Base-by-base conservation (phyloP, 1,140 invertebrate genomes). In the Theocolax elegans region DNA sequence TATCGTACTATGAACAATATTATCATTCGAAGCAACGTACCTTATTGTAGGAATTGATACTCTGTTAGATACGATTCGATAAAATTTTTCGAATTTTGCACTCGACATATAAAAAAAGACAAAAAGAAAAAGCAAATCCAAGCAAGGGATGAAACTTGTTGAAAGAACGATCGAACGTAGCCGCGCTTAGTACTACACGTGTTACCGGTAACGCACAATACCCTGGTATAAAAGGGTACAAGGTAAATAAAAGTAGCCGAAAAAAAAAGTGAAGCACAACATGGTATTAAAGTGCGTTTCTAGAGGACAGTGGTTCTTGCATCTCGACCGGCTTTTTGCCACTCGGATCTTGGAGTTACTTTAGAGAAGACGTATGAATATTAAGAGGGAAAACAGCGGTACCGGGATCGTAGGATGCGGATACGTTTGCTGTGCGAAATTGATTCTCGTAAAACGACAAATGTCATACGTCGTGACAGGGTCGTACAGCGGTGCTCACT, bases 321-420 rank as follows among this genome's bases (percentile, higher is more conserved):
- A 44, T 66, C 62, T 29, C 25, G 27, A 48, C 51, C 8, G 25
- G 23, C 27, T 29, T 65, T 65, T 65, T 21, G 38, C 49, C 49
- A 27, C 42, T 40, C 10, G 7, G 23, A n/a, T n/a, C n/a, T n/a
- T n/a, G n/a, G n/a, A n/a, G n/a, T n/a, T n/a, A n/a, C n/a, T n/a
- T n/a, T n/a, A n/a, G n/a, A 38, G 48, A 72, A 76, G 66, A 77
- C 74, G 71, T 78, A 78, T 79, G 77, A 78, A 79, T 79, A 79
- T 76, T 78, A 79, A 79, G 71, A 56, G 60, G 63, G 23, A 21
- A n/a, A 25, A 31, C 31, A 38, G 53, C 53, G 23, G 40, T 9
- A 29, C 25, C 54, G 13, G 10, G 1, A 1, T n/a, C 13, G 3
- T 51, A 42, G 46, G 49, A n/a, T 21, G 31, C 54, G 38, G 58